Conservation (phyloP, 2,113 vertebrate genomes). For the Chitala chitala region DNA sequence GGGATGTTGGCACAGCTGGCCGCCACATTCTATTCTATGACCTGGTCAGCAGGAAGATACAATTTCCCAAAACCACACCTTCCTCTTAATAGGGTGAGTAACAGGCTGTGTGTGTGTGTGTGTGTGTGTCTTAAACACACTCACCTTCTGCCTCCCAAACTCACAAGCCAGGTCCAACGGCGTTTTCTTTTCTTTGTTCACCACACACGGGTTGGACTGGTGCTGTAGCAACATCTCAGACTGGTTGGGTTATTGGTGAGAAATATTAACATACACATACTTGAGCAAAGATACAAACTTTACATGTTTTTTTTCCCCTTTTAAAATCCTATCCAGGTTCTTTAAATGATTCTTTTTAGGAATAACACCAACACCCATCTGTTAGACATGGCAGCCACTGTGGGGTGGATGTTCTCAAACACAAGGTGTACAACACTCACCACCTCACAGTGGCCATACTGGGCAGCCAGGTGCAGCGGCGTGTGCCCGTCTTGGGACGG, state of each 20-base stretch:
- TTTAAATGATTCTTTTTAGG: too few species aligned
- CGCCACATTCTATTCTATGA: not conserved
- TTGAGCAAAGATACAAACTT: not conserved
- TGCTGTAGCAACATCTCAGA: slow-evolving; percentile 94
- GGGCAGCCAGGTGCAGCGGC: slow-evolving; percentile 85
- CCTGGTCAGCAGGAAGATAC: not conserved
- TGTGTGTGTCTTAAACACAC: slow-evolving; percentile 17
- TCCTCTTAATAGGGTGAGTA: not conserved
- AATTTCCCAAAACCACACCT: not conserved
- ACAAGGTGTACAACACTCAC: slow-evolving; percentile 55
- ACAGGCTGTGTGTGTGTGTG: not conserved
- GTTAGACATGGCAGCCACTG: too few species aligned
- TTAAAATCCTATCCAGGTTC: too few species aligned
- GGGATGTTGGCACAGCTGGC: not conserved
- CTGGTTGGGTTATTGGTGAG: slow-evolving; percentile 44
- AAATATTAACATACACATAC: not conserved
- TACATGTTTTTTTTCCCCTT: too few species aligned
- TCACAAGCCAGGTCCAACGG: slow-evolving; percentile 91
- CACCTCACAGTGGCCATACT: slow-evolving; percentile 92
- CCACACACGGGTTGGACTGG: slow-evolving; percentile 90
- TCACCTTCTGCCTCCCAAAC: slow-evolving; percentile 86
- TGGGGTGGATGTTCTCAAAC: not conserved
- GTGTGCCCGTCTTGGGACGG: slow-evolving; percentile 86
- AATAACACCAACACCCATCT: too few species aligned
- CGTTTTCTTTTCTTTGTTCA: slow-evolving; percentile 87